Conservation (phyloP, 37 sponge, comb jelly and placozoan species). For the Lycopodina hypogea region DNA sequence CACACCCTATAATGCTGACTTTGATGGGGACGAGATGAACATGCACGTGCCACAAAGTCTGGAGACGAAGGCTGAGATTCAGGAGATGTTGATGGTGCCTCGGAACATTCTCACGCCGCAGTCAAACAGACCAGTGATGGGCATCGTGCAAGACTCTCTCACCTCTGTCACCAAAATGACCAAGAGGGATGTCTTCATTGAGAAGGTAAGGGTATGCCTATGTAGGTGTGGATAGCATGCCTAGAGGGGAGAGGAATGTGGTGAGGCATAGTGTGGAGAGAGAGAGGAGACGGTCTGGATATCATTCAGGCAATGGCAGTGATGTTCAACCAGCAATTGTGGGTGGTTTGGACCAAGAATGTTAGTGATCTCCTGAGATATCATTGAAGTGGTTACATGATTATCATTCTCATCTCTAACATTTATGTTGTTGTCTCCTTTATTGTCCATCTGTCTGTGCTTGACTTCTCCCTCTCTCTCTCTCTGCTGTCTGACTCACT, state of each 20-base stretch:
- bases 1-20: slow-evolving; percentile 99
- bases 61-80: slow-evolving; percentile 95
- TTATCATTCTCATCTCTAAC: too few species aligned
- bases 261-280: not conserved
- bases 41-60: slow-evolving; percentile 97
- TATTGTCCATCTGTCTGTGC: not conserved
- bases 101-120: slow-evolving; percentile 95
- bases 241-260: too few species aligned
- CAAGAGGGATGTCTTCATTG: slow-evolving; percentile 94
- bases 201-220: slow-evolving; percentile 79
- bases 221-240: too few species aligned
- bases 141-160: slow-evolving; percentile 97
- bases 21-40: slow-evolving; percentile 99
- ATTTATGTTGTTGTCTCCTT: too few species aligned
- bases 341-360: too few species aligned
- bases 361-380: too few species aligned
- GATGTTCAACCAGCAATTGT: too few species aligned
- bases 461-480: not conserved
- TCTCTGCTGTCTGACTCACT: too few species aligned
- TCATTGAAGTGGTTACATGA: too few species aligned
- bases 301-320: too few species aligned
- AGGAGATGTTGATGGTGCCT: slow-evolving; percentile 86
- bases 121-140: slow-evolving; percentile 99
- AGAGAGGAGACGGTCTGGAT: not conserved
- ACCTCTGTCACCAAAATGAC: slow-evolving; percentile 93